Conservation (phyloP, 2,113 vertebrate genomes). For the Gambusia affinis region DNA sequence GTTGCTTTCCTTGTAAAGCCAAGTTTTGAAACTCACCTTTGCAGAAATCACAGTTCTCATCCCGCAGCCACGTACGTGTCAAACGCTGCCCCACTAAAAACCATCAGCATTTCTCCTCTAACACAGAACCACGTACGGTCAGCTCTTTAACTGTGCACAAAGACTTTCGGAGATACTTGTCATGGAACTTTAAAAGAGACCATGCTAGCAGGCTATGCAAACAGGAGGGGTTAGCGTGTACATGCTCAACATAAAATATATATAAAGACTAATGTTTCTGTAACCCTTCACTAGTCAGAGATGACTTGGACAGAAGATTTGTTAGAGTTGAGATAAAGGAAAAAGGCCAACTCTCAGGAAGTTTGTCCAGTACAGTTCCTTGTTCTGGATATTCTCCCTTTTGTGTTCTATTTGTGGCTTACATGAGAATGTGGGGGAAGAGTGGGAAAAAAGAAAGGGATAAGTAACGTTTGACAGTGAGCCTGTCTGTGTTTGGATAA, state of each 20-base stretch:
- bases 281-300: conserved; percentile 17
- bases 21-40: conserved; percentile 1
- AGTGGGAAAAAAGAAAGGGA: conserved; percentile 51
- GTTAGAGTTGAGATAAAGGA: conserved; percentile 49
- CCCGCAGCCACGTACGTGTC: conserved; percentile 23
- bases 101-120: conserved; percentile 12
- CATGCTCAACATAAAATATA: conserved; percentile 34
- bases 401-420: conserved; percentile 69
- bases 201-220: background rate
- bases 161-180: background rate
- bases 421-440: conserved; percentile 73
- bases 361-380: conserved; percentile 52
- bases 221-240: conserved; percentile 13
- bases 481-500: conserved; percentile 71
- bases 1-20: background rate
- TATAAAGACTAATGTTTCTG: conserved; percentile 48
- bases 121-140: background rate
- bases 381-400: conserved; percentile 71
- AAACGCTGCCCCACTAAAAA: conserved; percentile 49
- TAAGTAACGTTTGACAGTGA: conserved; percentile 69
- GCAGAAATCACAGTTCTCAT: conserved; percentile 5
- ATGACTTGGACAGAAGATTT: conserved; percentile 48
- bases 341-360: conserved; percentile 46
- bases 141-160: background rate
- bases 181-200: conserved; percentile 9